Evolutionary conservation across 2,797 vertebrate species (phyloP).

Genomic region (Enteromius radiatus): DNA sequence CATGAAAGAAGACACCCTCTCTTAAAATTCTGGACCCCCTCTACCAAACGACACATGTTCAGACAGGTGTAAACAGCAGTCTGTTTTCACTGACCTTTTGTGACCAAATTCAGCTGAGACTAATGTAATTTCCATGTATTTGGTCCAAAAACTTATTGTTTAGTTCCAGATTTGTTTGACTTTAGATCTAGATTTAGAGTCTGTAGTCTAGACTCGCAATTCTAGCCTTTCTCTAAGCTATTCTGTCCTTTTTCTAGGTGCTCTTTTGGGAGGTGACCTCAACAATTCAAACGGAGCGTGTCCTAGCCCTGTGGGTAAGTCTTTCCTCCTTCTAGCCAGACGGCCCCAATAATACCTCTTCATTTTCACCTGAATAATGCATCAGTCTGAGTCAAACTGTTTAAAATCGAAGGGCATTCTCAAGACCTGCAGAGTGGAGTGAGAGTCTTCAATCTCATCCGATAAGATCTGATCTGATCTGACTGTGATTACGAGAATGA

Average conservation of each 20-base stretch:
- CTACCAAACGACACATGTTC: background rate
- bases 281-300: conserved; percentile 92
- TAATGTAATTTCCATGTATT: background rate
- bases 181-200: background rate
- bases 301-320: conserved; percentile 95
- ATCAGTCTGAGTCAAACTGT: conserved; percentile 40
- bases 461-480: conserved; percentile 30
- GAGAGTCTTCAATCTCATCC: conserved; percentile 27
- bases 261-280: conserved; percentile 91
- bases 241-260: conserved; percentile 75
- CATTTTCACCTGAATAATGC: conserved; percentile 47
- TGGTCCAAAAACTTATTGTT: background rate
- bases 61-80: background rate
- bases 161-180: background rate
- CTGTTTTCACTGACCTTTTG: background rate
- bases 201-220: background rate
- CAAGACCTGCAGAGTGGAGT: conserved; percentile 4
- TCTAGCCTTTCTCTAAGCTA: conserved; percentile 36
- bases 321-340: conserved; percentile 18
- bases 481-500: conserved; percentile 22
- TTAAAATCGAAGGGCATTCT: conserved; percentile 32
- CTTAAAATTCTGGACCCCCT: background rate
- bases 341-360: conserved; percentile 33
- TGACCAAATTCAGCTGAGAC: background rate
- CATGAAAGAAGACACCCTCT: background rate